Conservation (phyloP, 2,888 invertebrate genomes). For the Phortica magna region DNA sequence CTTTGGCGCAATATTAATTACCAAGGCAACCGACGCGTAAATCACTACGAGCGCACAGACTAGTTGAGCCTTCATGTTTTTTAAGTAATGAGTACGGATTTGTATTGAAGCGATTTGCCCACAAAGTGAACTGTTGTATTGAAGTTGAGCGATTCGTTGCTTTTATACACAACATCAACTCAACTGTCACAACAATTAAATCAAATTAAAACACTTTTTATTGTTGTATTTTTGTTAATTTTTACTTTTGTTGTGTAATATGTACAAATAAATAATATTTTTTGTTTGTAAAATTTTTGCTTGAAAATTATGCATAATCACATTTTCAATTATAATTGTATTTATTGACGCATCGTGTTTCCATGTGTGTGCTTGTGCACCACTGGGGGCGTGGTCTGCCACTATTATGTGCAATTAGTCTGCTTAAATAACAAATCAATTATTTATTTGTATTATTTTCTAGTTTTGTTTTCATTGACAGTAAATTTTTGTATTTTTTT, state of each 20-base stretch:
- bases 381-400: background rate
- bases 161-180: constrained; percentile 4
- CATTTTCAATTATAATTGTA: constrained; percentile 22
- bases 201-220: constrained; percentile 12
- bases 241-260: background rate
- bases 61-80: constrained; percentile 16
- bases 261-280: background rate
- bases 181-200: constrained; percentile 2
- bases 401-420: constrained; percentile 56
- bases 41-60: constrained; percentile 12
- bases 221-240: background rate
- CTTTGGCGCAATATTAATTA: background rate
- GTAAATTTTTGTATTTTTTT: background rate
- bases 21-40: constrained; percentile 22
- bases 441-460: constrained; percentile 56
- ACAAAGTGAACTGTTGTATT: background rate
- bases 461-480: background rate
- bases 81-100: background rate
- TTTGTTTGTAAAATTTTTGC: background rate
- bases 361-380: background rate
- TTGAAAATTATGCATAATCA: constrained; percentile 25
- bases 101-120: background rate
- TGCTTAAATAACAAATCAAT: constrained; percentile 62
- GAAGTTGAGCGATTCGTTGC: background rate
- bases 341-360: background rate